Conservation (phyloP, 1,140 invertebrate genomes). For the Lutraria rhynchaena region DNA sequence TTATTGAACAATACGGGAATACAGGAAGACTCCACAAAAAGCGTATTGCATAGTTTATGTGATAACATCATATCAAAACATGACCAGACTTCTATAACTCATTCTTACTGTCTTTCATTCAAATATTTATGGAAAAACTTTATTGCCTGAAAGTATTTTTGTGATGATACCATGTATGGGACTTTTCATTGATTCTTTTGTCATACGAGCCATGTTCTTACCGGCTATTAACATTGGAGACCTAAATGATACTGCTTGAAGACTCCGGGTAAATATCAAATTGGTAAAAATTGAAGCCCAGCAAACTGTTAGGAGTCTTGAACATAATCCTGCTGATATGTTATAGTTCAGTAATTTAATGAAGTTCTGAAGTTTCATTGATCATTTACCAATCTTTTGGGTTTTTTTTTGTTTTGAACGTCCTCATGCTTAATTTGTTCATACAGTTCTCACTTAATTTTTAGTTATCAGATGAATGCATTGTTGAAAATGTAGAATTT, state of each 20-base stretch:
- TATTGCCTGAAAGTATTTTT: conserved; percentile 6
- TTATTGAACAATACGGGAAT: too few relatives aligned
- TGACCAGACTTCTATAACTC: not conserved
- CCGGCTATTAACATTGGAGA: conserved; percentile 1
- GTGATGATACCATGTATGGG: not conserved
- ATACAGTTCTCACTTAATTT: too few relatives aligned
- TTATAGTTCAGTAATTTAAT: too few relatives aligned
- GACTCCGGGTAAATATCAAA: conserved; percentile 5
- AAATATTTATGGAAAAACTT: not conserved
- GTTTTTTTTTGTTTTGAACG: too few relatives aligned
- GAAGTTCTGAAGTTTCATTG: too few relatives aligned
- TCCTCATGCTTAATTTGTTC: too few relatives aligned
- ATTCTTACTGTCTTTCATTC: not conserved
- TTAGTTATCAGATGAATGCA: too few relatives aligned
- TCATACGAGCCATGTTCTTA: not conserved
- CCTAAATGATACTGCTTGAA: not conserved
- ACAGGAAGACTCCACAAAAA: not conserved
- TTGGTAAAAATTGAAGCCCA: too few relatives aligned
- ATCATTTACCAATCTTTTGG: too few relatives aligned
- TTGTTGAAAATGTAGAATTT: too few relatives aligned
- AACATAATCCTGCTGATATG: too few relatives aligned
- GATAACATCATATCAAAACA: not conserved
- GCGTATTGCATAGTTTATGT: not conserved
- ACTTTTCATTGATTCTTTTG: conserved; percentile 8
- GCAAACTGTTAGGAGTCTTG: too few relatives aligned